Conservation (phyloP, 64 coral and sea anemone species). For the Porites lutea region DNA sequence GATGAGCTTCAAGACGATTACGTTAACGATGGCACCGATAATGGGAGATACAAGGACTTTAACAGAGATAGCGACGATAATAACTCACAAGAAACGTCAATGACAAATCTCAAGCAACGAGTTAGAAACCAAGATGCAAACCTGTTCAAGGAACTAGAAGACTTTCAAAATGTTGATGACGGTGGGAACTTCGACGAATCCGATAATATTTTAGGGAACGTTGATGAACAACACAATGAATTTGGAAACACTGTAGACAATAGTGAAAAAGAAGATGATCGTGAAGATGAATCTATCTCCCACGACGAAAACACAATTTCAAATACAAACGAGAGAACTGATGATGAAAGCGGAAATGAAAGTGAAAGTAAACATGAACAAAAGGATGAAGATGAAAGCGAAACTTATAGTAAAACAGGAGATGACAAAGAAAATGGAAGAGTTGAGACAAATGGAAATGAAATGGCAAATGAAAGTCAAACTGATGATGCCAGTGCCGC, state of each 20-base stretch:
- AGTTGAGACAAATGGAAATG: not conserved
- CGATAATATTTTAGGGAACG: not conserved
- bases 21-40: not conserved
- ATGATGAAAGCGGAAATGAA: not conserved
- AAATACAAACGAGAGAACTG: not conserved
- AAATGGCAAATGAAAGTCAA: not conserved
- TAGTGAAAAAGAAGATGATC: not conserved
- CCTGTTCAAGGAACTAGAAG: slow-evolving; percentile 18
- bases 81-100: not conserved
- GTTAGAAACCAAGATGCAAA: slow-evolving; percentile 25
- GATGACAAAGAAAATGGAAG: not conserved
- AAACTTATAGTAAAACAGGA: not conserved
- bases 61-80: not conserved
- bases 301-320: not conserved
- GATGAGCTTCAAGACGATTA: not conserved
- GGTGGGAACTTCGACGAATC: not conserved
- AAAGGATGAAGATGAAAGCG: not conserved
- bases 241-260: not conserved
- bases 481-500: not conserved
- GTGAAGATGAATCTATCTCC: not conserved
- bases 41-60: not conserved
- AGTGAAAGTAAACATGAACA: not conserved
- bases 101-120: not conserved
- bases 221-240: not conserved
- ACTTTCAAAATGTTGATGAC: slow-evolving; percentile 16